Percentiles rank a stretch among this genome's conserved stretches.
These are phyloP conservation scores for Hyposmocoma kahamanoa DNA, from an alignment of 1,140 invertebrate genomes.

Conservation along the genomic window DNA sequence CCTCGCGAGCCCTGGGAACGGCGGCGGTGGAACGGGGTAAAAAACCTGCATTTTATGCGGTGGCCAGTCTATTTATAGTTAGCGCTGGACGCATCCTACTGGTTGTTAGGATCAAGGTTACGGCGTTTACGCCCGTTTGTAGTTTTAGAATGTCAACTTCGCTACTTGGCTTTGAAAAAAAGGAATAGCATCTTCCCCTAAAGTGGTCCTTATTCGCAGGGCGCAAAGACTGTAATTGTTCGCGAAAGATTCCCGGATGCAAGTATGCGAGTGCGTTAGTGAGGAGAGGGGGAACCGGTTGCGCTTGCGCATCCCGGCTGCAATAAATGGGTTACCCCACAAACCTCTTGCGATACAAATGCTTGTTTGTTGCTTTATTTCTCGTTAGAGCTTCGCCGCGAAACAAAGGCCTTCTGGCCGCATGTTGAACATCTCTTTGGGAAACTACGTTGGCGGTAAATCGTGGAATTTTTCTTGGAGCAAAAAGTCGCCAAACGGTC, in stretches of 20 bases:
- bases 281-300: constrained; percentile 41
- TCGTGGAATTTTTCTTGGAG: too few species aligned
- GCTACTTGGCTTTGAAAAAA: constrained; percentile 33
- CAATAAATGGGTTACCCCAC: constrained; percentile 67
- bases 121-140: constrained; percentile 24
- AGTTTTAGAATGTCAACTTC: constrained; percentile 51
- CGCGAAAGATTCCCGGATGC: too few species aligned
- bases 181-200: constrained; percentile 8
- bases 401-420: too few species aligned
- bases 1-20: constrained; percentile 48
- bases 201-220: constrained; percentile 22
- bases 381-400: too few species aligned
- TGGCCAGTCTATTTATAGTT: constrained; percentile 58
- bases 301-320: constrained; percentile 45
- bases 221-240: neutral
- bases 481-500: too few species aligned
- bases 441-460: too few species aligned
- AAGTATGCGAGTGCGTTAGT: constrained; percentile 13
- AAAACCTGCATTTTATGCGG: constrained; percentile 48
- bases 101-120: constrained; percentile 67
- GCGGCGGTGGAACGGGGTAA: constrained; percentile 37
- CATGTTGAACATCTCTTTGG: too few species aligned
- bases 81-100: constrained; percentile 56
- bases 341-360: constrained; percentile 64
- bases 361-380: constrained; percentile 8